These are phyloP conservation scores for Acanthornis magna DNA, from an alignment of 2,797 vertebrate species.

Conservation along the genomic window DNA sequence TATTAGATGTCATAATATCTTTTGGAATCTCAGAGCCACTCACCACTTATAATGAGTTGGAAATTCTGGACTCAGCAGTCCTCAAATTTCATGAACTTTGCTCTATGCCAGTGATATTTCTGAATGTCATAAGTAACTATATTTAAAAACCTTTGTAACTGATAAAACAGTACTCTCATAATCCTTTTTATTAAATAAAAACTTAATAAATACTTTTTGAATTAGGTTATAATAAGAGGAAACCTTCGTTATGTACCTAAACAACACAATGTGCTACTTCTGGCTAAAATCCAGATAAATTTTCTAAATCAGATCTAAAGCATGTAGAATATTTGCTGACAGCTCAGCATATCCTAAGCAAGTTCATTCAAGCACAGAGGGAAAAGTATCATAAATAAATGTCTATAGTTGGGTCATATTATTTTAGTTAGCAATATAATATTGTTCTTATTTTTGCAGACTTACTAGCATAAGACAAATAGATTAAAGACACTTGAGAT, in stretches of 20 bases:
- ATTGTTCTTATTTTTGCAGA: constrained; percentile 8
- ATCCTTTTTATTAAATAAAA: neutral
- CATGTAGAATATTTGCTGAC: neutral
- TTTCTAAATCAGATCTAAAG: neutral
- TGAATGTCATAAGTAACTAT: neutral
- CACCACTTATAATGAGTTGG: rapidly evolving
- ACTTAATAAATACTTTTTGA: neutral
- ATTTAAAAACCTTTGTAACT: neutral
- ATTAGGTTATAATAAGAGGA: neutral
- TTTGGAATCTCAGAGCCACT: neutral
- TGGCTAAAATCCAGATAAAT: neutral
- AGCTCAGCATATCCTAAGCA: neutral
- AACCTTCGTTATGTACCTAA: neutral
- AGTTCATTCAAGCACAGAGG: neutral
- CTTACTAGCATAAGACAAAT: neutral
- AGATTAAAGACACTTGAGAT: neutral
- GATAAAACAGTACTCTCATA: neutral
- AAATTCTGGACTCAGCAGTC: neutral
- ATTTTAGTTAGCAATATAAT: neutral
- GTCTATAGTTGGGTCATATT: neutral
- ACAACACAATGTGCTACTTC: neutral
- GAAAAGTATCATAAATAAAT: neutral
- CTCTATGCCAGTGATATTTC: neutral
- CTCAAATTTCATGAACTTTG: neutral
- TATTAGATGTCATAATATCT: neutral